Conservation (phyloP, 1,140 invertebrate genomes). For the Zophobas morio region DNA sequence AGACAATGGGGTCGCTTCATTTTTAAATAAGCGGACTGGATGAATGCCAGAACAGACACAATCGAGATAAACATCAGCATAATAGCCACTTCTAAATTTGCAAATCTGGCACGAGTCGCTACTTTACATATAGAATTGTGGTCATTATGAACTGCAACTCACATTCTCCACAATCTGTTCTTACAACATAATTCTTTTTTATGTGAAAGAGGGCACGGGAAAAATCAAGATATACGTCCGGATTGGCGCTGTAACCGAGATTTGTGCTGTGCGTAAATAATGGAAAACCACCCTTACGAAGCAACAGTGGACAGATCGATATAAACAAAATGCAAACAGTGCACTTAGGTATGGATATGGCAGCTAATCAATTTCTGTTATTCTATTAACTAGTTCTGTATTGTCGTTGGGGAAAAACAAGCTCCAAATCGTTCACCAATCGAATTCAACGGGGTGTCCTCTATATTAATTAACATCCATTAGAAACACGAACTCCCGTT, state of each 20-base stretch:
- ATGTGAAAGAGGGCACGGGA: not conserved
- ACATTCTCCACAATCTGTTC: not conserved
- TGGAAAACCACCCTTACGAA: not conserved
- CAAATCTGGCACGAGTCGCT: constrained; percentile 10
- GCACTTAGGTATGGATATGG: not conserved
- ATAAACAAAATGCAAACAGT: constrained; percentile 17
- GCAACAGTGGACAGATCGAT: constrained; percentile 10
- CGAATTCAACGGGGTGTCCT: not conserved
- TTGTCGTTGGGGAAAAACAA: too few relatives aligned
- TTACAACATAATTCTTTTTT: not conserved
- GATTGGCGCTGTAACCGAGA: too few relatives aligned
- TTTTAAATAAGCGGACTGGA: constrained; percentile 30
- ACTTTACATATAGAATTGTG: constrained; percentile 31
- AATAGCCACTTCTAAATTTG: constrained; percentile 33
- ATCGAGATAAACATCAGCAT: constrained; percentile 34
- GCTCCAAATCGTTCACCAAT: not conserved
- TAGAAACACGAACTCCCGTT: too few relatives aligned
- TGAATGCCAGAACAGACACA: constrained; percentile 13
- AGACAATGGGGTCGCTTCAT: not conserved
- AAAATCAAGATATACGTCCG: not conserved
- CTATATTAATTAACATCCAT: too few relatives aligned
- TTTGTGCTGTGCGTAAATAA: not conserved
- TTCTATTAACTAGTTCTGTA: not conserved
- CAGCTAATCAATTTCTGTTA: constrained; percentile 3
- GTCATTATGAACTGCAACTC: constrained; percentile 21